Evolutionary conservation across 30 jellyfish, hydroid and myxozoan species (phyloP), one percentile per base, ranked within the genome.

Genomic region (Hydractinia echinata): DNA sequence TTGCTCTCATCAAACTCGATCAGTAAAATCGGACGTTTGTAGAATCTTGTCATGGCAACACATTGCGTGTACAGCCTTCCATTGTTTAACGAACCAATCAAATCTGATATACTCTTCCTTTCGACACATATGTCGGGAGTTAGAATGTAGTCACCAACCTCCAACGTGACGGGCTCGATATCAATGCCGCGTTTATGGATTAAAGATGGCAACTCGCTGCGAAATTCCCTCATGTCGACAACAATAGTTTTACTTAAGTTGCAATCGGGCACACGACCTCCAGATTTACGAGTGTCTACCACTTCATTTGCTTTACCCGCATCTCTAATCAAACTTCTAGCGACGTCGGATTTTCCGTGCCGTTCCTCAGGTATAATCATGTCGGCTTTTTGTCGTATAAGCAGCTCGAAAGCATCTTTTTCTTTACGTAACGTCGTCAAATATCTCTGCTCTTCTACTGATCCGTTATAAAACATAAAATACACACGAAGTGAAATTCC

Each of bases 281-380:
- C 99, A 4, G 96, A 95, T 58, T 94, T 94, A 53, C 99, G 72
- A 4, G 97, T 76, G 71, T 87, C 88, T 55, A 94, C 82, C 8
- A 82, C 58, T 44, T 19, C 64, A 16, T 84, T 91, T 5, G 91
- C 20, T 4, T 87, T 81, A 9, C 88, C 73, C 5, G 86, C 54
- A 76, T 88, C 96, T n/a, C 99, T 85, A 20, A 94, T 72, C 68
- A 73, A 8, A 18, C 71, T 89, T 72, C 73, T 78, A 4, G 99
- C 99, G 55, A 72, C 73, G 19, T 85, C 88, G 1, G 96, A 7
- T 73, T 94, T 94, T 50, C 95, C 99, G 4, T 88, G 96, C 51
- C 99, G 88, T 56, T 94, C 99, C 55, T 94, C 99, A 18, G 99
- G 99, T 7, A 94, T 82, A 11, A 94, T 97, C 99, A 94, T 94